These are phyloP conservation scores for Bergia sp. DNA, from an alignment of 92 coral and sea anemone species.

Conservation along the genomic window DNA sequence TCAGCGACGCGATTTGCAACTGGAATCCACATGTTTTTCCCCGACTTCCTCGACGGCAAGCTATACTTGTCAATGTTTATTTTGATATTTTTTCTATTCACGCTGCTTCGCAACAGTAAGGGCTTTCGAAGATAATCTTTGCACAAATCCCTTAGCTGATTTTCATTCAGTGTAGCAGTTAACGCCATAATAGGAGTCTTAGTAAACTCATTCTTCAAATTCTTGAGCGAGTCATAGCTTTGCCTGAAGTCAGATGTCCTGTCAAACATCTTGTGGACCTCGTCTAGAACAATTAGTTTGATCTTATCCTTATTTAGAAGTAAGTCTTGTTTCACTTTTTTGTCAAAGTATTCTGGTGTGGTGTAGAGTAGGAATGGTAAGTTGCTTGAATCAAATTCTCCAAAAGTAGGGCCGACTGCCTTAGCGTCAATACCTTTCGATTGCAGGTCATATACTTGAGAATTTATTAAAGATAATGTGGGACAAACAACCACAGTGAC, in stretches of 20 bases:
- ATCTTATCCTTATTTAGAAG: not conserved
- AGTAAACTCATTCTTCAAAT: constrained; percentile 18
- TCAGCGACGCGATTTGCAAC: not conserved
- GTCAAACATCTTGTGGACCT: constrained; percentile 59
- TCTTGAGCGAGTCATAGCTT: constrained; percentile 28
- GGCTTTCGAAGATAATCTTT: constrained; percentile 26
- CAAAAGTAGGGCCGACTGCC: constrained; percentile 53
- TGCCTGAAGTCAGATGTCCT: constrained; percentile 36
- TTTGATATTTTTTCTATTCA: constrained; percentile 34
- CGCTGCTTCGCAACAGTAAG: constrained; percentile 32
- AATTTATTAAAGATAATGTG: constrained; percentile 59
- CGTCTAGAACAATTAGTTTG: constrained; percentile 49
- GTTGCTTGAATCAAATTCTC: constrained; percentile 20
- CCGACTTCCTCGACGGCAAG: not conserved
- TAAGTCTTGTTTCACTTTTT: constrained; percentile 10
- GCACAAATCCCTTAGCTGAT: constrained; percentile 29
- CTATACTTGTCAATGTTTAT: constrained; percentile 13
- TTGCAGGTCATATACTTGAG: constrained; percentile 55
- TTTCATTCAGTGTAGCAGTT: constrained; percentile 48
- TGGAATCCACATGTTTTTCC: not conserved
- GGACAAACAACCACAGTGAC: constrained; percentile 53
- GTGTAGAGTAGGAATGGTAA: constrained; percentile 55
- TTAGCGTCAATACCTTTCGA: constrained; percentile 41
- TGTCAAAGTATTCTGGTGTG: constrained; percentile 61
- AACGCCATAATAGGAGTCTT: constrained; percentile 52